Evolutionary conservation across 2,888 invertebrate genomes (phyloP).

Genomic region (Agrochola macilenta): DNA sequence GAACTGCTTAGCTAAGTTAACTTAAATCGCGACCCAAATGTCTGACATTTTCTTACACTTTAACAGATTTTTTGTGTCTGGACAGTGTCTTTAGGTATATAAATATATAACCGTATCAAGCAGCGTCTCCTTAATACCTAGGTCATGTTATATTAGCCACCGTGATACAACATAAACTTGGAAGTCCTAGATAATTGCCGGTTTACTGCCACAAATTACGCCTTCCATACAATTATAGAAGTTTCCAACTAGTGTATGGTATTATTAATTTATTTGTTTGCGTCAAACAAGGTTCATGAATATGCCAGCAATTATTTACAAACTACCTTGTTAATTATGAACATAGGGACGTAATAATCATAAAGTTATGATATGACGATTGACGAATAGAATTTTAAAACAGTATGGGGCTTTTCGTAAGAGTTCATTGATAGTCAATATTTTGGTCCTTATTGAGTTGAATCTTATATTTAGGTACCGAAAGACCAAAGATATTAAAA

Average conservation of each 20-base stretch:
- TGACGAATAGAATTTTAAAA: background rate
- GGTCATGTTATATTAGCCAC: background rate
- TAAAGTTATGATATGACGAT: background rate
- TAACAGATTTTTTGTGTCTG: too few relatives aligned
- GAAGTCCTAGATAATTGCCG: conserved; percentile 39
- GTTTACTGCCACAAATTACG: conserved; percentile 47
- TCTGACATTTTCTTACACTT: too few relatives aligned
- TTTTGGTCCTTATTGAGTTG: too few relatives aligned
- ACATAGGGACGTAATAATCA: conserved; percentile 7
- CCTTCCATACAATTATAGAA: conserved; percentile 32
- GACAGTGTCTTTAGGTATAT: too few relatives aligned
- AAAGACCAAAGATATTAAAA: too few relatives aligned
- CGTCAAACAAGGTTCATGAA: conserved; percentile 47
- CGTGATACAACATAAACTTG: conserved; percentile 11
- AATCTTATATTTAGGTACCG: too few relatives aligned
- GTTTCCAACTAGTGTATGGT: conserved; percentile 16
- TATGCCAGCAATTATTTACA: conserved; percentile 35
- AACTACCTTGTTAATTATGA: conserved; percentile 24
- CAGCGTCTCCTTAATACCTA: background rate
- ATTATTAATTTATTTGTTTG: conserved; percentile 43
- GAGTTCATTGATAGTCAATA: too few relatives aligned
- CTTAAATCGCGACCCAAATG: too few relatives aligned
- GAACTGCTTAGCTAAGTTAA: too few relatives aligned
- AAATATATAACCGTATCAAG: background rate
- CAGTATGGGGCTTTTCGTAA: background rate